Evolutionary conservation across 1,140 invertebrate species (phyloP).

Genomic region (Nasonia vitripennis): DNA sequence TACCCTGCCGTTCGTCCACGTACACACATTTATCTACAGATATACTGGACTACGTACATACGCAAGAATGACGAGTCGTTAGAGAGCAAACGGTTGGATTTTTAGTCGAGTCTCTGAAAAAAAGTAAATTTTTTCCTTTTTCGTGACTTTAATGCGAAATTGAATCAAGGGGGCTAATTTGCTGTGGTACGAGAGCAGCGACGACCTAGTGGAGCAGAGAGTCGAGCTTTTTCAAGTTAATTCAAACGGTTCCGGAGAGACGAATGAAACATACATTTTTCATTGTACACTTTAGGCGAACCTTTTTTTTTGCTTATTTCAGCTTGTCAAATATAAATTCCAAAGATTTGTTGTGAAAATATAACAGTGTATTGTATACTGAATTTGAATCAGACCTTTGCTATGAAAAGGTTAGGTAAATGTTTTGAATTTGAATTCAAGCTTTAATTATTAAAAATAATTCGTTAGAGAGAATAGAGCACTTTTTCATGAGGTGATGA

Average conservation of each 20-base stretch:
- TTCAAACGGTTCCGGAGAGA: neutral
- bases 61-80: conserved; percentile 7
- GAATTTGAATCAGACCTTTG: too few relatives aligned
- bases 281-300: too few relatives aligned
- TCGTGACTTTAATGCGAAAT: neutral
- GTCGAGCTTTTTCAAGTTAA: neutral
- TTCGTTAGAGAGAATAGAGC: too few relatives aligned
- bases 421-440: too few relatives aligned
- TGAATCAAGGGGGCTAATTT: neutral
- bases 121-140: conserved; percentile 8
- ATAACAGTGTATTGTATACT: too few relatives aligned
- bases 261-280: neutral
- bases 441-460: too few relatives aligned
- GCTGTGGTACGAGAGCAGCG: neutral
- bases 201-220: neutral
- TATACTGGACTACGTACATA: neutral
- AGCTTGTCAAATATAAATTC: too few relatives aligned
- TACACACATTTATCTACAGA: neutral
- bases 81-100: conserved; percentile 8
- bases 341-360: too few relatives aligned
- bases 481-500: too few relatives aligned
- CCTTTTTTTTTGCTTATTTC: too few relatives aligned
- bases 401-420: too few relatives aligned
- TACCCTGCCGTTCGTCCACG: neutral
- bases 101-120: neutral